Base-by-base conservation (phyloP, 2,113 vertebrate genomes). In the Entelurus aequoreus region DNA sequence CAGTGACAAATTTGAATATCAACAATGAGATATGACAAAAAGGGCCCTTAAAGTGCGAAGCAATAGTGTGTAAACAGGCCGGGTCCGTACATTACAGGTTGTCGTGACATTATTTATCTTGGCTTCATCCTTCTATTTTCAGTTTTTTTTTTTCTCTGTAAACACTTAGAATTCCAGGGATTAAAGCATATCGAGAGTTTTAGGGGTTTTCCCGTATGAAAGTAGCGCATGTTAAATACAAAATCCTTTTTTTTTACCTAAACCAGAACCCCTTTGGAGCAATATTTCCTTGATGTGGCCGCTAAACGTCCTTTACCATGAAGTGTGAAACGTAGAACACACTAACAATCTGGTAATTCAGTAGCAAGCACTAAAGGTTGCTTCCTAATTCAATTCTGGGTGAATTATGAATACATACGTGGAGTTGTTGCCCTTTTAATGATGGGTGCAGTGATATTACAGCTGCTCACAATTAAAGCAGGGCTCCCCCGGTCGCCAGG, bases 401-500 rank as follows among this genome's bases (percentile, higher is more conserved):
- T 61, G 61, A 79, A 72, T 87, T 88, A 77, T 72, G 83, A 80
- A 83, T 76, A 75, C 54, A n/a, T 63, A 71, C 61, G 67, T 74
- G 74, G 81, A 71, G 79, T 78, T 70, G 78, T 87, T 72, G 56
- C 83, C 82, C 78, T 79, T 75, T 74, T 87, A 87, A 81, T 88
- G 80, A 81, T 67, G 79, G 28, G 72, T 54, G 49, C 73, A 81
- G 77, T 78, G 78, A 74, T 87, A 81, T 88, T 88, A 88, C 83
- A 88, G 88, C 89, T 91, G 85, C 78, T 89, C 80, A 87, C 87
- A 89, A 74, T 89, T 91, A 85, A 84, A 63, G 73, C 79, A 57
- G 82, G 40, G 58, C 81, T 80, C 71, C 77, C 65, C 73, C 70
- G 60, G 75, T 73, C 68, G 66, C 78, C 80, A 69, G 68, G 65